Evolutionary conservation across 2,113 vertebrate genomes (phyloP).

Genomic region (Myrmecophaga tridactyla): DNA sequence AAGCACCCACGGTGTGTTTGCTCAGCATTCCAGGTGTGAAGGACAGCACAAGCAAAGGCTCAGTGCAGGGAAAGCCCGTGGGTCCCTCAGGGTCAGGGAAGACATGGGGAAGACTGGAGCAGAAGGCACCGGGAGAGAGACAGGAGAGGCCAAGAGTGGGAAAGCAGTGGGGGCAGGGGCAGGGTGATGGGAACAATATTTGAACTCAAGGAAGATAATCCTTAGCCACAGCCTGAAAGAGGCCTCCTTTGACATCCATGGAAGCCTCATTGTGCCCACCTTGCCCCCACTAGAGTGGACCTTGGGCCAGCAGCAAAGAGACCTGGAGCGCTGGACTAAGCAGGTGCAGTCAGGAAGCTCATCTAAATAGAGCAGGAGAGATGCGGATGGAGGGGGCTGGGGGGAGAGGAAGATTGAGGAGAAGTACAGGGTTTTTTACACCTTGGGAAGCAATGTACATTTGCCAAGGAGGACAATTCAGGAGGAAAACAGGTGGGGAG

Average conservation of each 20-base stretch:
- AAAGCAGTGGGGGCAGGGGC: neutral
- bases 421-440: neutral
- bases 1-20: neutral
- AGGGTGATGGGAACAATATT: neutral
- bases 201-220: neutral
- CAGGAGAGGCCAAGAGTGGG: neutral
- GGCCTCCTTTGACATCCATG: neutral
- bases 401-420: neutral
- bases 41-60: neutral
- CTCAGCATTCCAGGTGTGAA: neutral
- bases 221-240: neutral
- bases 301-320: neutral
- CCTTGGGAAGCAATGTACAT: neutral
- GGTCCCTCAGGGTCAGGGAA: neutral
- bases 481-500: neutral
- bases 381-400: neutral
- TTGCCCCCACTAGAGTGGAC: neutral
- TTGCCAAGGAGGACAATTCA: neutral
- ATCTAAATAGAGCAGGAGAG: neutral
- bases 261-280: neutral
- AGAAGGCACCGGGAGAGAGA: neutral
- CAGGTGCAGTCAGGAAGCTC: neutral
- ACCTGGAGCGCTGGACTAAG: neutral
- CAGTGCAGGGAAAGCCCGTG: neutral
- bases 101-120: neutral